Evolutionary conservation across 1,140 invertebrate genomes (phyloP), one percentile per base, ranked within the genome.

Genomic region (Pseudomyrmex concolor): DNA sequence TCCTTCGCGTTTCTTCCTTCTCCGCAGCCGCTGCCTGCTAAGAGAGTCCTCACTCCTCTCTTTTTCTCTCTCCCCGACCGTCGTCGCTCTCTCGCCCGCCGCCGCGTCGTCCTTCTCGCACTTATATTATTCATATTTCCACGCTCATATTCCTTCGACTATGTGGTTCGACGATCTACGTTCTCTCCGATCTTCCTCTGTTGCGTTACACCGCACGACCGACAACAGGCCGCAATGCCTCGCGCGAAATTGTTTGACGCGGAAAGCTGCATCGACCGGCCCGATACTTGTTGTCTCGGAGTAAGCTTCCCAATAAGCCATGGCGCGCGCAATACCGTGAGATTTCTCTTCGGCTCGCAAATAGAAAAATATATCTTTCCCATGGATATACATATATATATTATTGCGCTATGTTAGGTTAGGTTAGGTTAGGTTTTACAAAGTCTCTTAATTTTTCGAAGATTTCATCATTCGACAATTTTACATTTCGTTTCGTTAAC

Each of bases 41-140:
- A 57, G 70, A 66, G 59, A 63, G 48, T 66, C 73, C 85, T 84
- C 86, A 34, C 60, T 68, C 63, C 15, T 57, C 68, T 25, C 12
- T 82, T 67, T 57, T 78, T 59, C 55, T 68, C 51, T 43, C 67
- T 17, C n/a, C 12, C 8, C 72, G 13, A 17, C 57, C 57, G n/a
- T 60, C 45, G 34, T 13, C 55, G 48, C 43, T 67, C 63, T 64
- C 63, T 43, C 45, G 13, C 68, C 64, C 82, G 55, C 51, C 81
- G 34, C 34, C 34, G 34, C 34, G 5, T 34, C 34, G 17, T 84
- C 59, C 66, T 81, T 90, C 89, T 90, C 89, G 90, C 90, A 91
- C 90, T 92, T 91, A 92, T 94, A 93, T 93, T 94, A 93, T 94
- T 93, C 91, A 93, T 93, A 94, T 94, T 92, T 93, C 91, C 90